phyloP scores from a whole-genome alignment of 1,140 invertebrate species.

The Mesaphorura yosii region DNA sequence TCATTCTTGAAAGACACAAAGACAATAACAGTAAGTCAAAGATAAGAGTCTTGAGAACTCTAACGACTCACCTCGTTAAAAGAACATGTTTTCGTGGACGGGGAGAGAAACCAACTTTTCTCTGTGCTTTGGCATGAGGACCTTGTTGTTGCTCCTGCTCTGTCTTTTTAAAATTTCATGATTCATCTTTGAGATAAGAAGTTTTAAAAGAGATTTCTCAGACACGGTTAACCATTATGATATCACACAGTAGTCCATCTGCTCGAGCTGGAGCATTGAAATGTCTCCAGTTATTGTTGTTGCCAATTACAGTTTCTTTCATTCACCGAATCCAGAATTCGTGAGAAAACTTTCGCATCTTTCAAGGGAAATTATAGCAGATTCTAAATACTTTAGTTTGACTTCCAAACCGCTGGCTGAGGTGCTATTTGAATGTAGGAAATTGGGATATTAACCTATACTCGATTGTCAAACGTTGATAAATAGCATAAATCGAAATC shows the following conservation, averaged over 20 bases:
- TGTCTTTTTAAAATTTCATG: slow-evolving; percentile 3
- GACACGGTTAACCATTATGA: no score
- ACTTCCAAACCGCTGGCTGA: no score
- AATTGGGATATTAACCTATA: no score
- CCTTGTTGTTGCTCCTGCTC: neutral
- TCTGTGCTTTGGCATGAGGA: no score
- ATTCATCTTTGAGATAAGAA: neutral
- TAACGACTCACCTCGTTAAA: slow-evolving; percentile 17
- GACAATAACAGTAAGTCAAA: neutral
- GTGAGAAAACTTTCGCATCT: neutral
- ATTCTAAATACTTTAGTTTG: no score
- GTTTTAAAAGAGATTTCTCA: no score
- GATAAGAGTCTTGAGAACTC: slow-evolving; percentile 1
- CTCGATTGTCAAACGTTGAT: no score
- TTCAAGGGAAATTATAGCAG: neutral
- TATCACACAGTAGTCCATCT: neutral
- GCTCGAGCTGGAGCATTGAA: neutral
- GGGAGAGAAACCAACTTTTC: no score
- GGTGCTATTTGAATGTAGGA: no score
- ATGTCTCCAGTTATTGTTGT: neutral
- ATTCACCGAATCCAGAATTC: neutral
- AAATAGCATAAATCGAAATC: no score
- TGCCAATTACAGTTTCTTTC: neutral
- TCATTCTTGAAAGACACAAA: no score
- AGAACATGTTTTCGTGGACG: slow-evolving; percentile 17